phyloP scores from a whole-genome alignment of 2,888 invertebrate genomes.

The Mimachlamys varia region DNA sequence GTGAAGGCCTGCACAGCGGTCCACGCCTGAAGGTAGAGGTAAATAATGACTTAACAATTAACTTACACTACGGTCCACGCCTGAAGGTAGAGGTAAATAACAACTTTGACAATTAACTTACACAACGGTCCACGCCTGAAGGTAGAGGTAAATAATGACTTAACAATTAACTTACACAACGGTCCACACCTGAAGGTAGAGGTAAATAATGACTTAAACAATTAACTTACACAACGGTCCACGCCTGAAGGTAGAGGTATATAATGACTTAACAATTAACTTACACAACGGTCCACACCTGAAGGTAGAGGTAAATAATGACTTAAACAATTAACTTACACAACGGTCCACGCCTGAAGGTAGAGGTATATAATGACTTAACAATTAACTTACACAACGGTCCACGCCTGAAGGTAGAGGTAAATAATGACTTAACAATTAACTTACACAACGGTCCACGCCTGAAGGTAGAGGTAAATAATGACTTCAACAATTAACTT shows the following conservation, averaged over 20 bases:
- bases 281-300: slow-evolving; percentile 80
- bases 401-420: slow-evolving; percentile 75
- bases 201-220: background rate
- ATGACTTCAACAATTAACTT: slow-evolving; percentile 53
- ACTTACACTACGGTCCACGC: slow-evolving; percentile 76
- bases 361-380: background rate
- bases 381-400: slow-evolving; percentile 76
- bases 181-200: slow-evolving; percentile 76
- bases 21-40: slow-evolving; percentile 74
- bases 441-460: slow-evolving; percentile 79
- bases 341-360: slow-evolving; percentile 78
- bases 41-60: background rate
- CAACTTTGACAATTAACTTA: slow-evolving; percentile 60
- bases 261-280: slow-evolving; percentile 37
- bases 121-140: slow-evolving; percentile 79
- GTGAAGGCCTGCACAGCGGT: slow-evolving; percentile 78
- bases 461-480: slow-evolving; percentile 62
- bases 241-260: slow-evolving; percentile 70
- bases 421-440: background rate
- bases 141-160: background rate
- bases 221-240: slow-evolving; percentile 79
- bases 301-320: slow-evolving; percentile 25
- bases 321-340: slow-evolving; percentile 66
- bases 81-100: slow-evolving; percentile 56
- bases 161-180: slow-evolving; percentile 73